These are phyloP conservation scores for Calameuta idolon DNA, from an alignment of 2,888 invertebrate species.

Conservation along the genomic window DNA sequence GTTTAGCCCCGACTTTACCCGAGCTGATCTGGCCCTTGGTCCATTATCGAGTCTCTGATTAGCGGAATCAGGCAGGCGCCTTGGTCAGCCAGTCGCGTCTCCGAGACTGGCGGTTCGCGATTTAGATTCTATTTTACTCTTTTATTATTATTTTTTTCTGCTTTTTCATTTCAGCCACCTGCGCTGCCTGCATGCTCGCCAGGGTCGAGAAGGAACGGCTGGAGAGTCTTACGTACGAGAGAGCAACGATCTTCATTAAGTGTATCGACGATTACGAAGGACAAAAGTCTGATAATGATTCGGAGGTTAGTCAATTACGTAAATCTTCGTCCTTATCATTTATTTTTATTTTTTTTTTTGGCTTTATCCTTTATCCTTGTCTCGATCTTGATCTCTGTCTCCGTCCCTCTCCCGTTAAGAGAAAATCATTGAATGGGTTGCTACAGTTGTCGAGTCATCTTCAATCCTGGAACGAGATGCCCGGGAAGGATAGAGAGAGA, in stretches of 20 bases:
- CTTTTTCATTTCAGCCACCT: constrained; percentile 47
- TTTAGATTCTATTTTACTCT: neutral
- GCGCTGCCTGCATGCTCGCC: constrained; percentile 55
- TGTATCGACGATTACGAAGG: constrained; percentile 60
- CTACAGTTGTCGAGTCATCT: constrained; percentile 9
- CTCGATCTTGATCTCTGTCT: neutral
- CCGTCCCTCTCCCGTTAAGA: constrained; percentile 14
- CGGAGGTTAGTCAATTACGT: constrained; percentile 39
- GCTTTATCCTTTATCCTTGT: neutral
- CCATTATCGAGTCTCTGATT: neutral
- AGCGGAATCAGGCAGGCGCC: neutral
- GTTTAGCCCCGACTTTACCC: neutral
- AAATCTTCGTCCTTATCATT: neutral
- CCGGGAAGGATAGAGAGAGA: neutral
- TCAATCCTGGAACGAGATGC: neutral
- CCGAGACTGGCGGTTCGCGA: neutral
- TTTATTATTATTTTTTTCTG: neutral
- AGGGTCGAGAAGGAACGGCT: constrained; percentile 58
- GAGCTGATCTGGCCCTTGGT: neutral
- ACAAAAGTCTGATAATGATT: constrained; percentile 41
- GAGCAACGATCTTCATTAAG: constrained; percentile 61
- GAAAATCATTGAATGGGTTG: constrained; percentile 17
- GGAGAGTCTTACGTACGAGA: constrained; percentile 60
- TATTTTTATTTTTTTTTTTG: neutral
- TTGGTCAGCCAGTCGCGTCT: too few species aligned